Evolutionary conservation across 2,797 vertebrate genomes (phyloP).

Genomic region (Florisuga fusca): DNA sequence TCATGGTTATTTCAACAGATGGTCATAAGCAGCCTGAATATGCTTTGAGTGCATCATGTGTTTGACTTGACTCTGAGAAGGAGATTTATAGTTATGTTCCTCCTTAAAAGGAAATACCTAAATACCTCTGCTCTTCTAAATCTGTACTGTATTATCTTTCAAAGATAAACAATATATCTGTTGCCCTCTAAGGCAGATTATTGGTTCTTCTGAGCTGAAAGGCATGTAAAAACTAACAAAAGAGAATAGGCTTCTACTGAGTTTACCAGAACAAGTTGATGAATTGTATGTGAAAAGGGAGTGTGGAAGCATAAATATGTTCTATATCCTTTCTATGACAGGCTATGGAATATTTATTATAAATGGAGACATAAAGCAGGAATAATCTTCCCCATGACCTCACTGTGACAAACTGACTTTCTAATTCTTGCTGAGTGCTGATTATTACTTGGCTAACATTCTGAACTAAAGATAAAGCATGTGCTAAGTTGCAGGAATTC

Average conservation of each 20-base stretch:
- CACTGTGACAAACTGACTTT: slow-evolving; percentile 65
- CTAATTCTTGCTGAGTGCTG: slow-evolving; percentile 67
- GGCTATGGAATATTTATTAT: slow-evolving; percentile 65
- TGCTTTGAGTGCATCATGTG: background rate
- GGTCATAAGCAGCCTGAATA: background rate
- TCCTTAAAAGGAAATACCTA: slow-evolving; percentile 29
- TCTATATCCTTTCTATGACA: slow-evolving; percentile 56
- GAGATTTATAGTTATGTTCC: background rate
- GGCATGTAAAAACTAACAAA: slow-evolving; percentile 18
- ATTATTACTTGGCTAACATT: slow-evolving; percentile 64
- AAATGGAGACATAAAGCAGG: slow-evolving; percentile 62
- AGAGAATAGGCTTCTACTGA: slow-evolving; percentile 21
- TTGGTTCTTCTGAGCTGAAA: slow-evolving; percentile 11
- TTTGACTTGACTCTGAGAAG: background rate
- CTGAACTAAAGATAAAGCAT: slow-evolving; percentile 49
- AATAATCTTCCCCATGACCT: slow-evolving; percentile 69
- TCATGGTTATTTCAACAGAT: background rate
- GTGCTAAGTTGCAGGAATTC: slow-evolving; percentile 60
- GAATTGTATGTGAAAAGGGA: slow-evolving; percentile 48
- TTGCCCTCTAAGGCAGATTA: background rate
- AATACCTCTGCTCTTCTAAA: slow-evolving; percentile 34
- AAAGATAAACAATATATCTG: background rate
- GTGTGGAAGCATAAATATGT: slow-evolving; percentile 50
- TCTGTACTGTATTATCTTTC: slow-evolving; percentile 13
- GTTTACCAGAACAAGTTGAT: slow-evolving; percentile 51